Conservation (phyloP, 2,797 vertebrate genomes). For the Brachyalestes nurse region DNA sequence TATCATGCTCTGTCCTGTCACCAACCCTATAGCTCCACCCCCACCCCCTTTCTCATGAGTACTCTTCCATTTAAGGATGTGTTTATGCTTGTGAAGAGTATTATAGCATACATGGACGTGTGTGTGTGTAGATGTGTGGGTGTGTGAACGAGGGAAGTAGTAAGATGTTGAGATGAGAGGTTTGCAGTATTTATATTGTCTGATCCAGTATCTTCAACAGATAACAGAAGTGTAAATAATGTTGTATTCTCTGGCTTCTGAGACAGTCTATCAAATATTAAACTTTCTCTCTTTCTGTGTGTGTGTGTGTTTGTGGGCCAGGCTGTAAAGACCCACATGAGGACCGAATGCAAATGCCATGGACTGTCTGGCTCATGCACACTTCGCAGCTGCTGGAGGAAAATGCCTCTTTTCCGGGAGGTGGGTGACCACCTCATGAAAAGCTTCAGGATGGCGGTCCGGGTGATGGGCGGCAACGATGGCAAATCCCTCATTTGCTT, state of each 20-base stretch:
- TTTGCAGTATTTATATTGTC: too few relatives aligned
- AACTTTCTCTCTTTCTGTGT: conserved; percentile 5
- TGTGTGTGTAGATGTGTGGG: neutral
- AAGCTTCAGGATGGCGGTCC: conserved; percentile 82
- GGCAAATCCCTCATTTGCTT: conserved; percentile 84
- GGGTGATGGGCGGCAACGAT: conserved; percentile 87
- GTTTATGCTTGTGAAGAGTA: neutral
- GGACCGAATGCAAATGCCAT: conserved; percentile 87
- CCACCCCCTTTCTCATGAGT: neutral
- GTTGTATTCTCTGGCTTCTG: neutral
- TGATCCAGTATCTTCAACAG: too few relatives aligned
- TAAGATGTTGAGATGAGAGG: neutral
- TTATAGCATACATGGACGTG: neutral
- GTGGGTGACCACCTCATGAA: conserved; percentile 83
- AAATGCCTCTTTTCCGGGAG: conserved; percentile 86
- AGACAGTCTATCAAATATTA: neutral
- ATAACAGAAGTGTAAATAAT: too few relatives aligned
- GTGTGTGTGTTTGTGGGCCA: conserved; percentile 56
- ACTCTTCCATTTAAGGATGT: neutral
- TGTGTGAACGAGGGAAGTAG: neutral
- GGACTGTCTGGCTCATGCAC: conserved; percentile 87
- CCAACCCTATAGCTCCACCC: neutral
- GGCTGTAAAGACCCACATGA: conserved; percentile 84
- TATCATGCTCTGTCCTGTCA: neutral
- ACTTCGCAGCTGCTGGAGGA: conserved; percentile 85